Evolutionary conservation across 2,888 invertebrate genomes (phyloP).

Genomic region (Diloba caeruleocephala): DNA sequence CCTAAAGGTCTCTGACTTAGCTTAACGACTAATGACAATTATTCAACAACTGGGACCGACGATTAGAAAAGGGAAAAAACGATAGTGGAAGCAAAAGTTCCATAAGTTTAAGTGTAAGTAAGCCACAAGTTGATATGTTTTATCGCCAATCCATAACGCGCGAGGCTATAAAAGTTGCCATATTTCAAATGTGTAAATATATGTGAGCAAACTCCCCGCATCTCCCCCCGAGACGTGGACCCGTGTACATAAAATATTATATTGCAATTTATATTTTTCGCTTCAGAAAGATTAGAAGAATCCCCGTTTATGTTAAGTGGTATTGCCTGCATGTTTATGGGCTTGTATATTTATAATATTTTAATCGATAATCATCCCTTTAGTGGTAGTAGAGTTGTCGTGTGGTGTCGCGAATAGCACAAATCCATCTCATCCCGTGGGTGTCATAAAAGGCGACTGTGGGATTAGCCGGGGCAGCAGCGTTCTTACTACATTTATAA

Average conservation of each 20-base stretch:
- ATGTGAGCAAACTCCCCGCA: constrained; percentile 60
- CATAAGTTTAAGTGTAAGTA: constrained; percentile 39
- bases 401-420: too few species aligned
- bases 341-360: neutral
- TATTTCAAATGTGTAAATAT: constrained; percentile 86
- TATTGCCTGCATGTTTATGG: constrained; percentile 43
- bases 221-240: constrained; percentile 57
- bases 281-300: constrained; percentile 65
- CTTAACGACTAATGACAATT: too few species aligned
- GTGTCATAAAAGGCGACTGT: too few species aligned
- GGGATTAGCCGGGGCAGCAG: too few species aligned
- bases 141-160: constrained; percentile 83
- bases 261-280: constrained; percentile 71
- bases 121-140: constrained; percentile 69
- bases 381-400: too few species aligned
- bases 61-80: too few species aligned
- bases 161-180: constrained; percentile 75
- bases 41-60: too few species aligned
- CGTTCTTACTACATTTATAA: too few species aligned
- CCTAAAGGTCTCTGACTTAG: too few species aligned
- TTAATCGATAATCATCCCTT: too few species aligned
- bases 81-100: neutral
- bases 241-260: constrained; percentile 74
- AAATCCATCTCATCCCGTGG: too few species aligned
- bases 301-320: constrained; percentile 57